These are phyloP conservation scores for Hippocampus zosterae DNA, from an alignment of 2,113 vertebrate species.

Conservation along the genomic window DNA sequence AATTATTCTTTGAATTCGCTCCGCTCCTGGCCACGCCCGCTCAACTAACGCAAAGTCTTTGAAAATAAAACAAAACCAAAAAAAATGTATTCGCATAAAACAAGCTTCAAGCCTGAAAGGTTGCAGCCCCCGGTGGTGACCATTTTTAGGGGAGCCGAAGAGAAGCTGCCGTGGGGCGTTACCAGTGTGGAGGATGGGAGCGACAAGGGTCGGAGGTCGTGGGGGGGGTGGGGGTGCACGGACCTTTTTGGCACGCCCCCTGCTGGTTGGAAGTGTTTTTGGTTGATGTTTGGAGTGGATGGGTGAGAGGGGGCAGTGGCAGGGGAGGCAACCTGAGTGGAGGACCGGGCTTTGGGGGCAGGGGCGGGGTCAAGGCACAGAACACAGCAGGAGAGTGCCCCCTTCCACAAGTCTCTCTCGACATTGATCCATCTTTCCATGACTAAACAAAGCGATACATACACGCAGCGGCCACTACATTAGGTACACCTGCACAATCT, in stretches of 20 bases:
- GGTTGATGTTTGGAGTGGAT: background rate
- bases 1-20: slow-evolving; percentile 62
- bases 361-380: slow-evolving; percentile 88
- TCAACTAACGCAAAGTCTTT: slow-evolving; percentile 56
- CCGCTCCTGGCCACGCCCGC: slow-evolving; percentile 66
- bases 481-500: slow-evolving; percentile 2
- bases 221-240: background rate
- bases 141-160: slow-evolving; percentile 36
- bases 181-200: slow-evolving; percentile 55
- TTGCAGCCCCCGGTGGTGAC: slow-evolving; percentile 56
- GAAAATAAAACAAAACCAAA: slow-evolving; percentile 47
- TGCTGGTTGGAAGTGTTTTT: slow-evolving; percentile 12
- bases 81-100: slow-evolving; percentile 23
- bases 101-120: slow-evolving; percentile 69
- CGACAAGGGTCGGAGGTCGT: slow-evolving; percentile 16
- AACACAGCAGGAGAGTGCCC: slow-evolving; percentile 79
- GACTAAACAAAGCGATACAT: background rate
- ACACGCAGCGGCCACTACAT: background rate
- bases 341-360: slow-evolving; percentile 18
- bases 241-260: slow-evolving; percentile 34
- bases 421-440: background rate
- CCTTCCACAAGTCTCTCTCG: slow-evolving; percentile 72
- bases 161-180: slow-evolving; percentile 71
- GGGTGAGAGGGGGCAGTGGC: background rate
- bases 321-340: slow-evolving; percentile 56